These are phyloP conservation scores for Noctua janthina DNA, from an alignment of 2,888 invertebrate species.

Conservation along the genomic window DNA sequence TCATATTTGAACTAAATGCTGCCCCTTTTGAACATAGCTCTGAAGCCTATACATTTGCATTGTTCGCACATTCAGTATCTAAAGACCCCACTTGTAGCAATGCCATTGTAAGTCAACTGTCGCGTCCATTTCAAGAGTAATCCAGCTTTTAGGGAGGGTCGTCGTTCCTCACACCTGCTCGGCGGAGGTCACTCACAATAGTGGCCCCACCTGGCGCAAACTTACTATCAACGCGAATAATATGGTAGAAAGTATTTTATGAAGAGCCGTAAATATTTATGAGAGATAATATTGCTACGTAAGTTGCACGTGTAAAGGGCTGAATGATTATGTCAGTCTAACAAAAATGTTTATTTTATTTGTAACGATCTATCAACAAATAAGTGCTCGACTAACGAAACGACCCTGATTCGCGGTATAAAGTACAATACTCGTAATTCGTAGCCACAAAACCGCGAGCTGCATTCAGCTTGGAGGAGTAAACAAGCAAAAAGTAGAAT, in stretches of 20 bases:
- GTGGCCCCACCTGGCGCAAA: slow-evolving; percentile 49
- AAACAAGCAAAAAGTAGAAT: slow-evolving; percentile 55
- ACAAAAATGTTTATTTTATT: neutral
- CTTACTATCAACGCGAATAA: slow-evolving; percentile 34
- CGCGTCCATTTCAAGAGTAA: slow-evolving; percentile 50
- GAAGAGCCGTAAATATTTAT: slow-evolving; percentile 17
- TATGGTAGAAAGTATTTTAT: slow-evolving; percentile 22
- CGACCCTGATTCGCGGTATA: slow-evolving; percentile 27
- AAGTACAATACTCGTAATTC: slow-evolving; percentile 39
- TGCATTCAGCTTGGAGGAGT: slow-evolving; percentile 28
- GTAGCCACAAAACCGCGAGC: slow-evolving; percentile 43
- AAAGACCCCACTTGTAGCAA: slow-evolving; percentile 5
- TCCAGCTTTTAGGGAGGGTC: slow-evolving; percentile 45
- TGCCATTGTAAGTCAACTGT: slow-evolving; percentile 51
- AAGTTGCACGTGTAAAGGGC: neutral
- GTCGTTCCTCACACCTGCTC: slow-evolving; percentile 60
- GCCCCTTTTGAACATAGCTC: neutral
- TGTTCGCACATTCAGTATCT: neutral
- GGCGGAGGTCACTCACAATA: slow-evolving; percentile 51
- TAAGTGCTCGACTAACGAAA: slow-evolving; percentile 23
- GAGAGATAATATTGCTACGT: slow-evolving; percentile 8
- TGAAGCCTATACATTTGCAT: neutral
- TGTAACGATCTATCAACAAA: slow-evolving; percentile 23
- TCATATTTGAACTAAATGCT: neutral
- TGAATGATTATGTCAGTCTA: neutral